Percentiles rank a stretch among this genome's conserved stretches.
phyloP scores from a whole-genome alignment of 2,113 vertebrate species.

The Parus major region DNA sequence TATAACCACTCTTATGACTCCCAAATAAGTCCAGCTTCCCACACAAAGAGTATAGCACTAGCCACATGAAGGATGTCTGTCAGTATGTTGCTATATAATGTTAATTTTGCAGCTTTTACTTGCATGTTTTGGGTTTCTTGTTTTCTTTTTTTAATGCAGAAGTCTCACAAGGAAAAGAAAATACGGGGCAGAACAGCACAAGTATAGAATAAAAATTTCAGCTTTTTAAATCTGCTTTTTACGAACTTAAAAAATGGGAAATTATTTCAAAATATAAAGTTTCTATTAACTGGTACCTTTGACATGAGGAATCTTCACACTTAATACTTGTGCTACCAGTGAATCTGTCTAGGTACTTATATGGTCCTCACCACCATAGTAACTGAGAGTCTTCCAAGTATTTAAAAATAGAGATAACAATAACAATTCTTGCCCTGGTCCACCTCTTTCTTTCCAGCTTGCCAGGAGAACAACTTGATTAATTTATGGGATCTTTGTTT shows the following conservation, averaged over 20 bases:
- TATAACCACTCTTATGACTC: not conserved
- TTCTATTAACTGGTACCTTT: not conserved
- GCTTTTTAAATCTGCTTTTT: not conserved
- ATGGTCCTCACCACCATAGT: slow-evolving; percentile 19
- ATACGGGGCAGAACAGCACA: not conserved
- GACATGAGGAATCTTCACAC: not conserved
- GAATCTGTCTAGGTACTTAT: slow-evolving; percentile 48
- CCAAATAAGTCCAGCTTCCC: not conserved
- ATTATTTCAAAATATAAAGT: not conserved
- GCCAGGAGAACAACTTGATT: not conserved
- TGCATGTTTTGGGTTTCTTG: not conserved
- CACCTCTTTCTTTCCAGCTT: slow-evolving; percentile 15
- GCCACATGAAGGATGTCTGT: not conserved
- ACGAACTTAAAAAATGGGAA: not conserved
- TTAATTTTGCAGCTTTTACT: not conserved
- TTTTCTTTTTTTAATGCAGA: not conserved
- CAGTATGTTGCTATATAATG: not conserved
- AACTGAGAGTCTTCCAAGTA: slow-evolving; percentile 33
- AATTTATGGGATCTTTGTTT: slow-evolving; percentile 44
- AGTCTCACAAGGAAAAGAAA: not conserved
- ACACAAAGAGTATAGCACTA: not conserved
- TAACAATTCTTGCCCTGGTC: slow-evolving; percentile 19
- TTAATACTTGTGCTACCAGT: not conserved
- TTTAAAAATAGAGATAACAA: slow-evolving; percentile 68
- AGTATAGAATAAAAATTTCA: not conserved